Evolutionary conservation across 2,888 invertebrate genomes (phyloP).

Genomic region (Eupsilia transversa): DNA sequence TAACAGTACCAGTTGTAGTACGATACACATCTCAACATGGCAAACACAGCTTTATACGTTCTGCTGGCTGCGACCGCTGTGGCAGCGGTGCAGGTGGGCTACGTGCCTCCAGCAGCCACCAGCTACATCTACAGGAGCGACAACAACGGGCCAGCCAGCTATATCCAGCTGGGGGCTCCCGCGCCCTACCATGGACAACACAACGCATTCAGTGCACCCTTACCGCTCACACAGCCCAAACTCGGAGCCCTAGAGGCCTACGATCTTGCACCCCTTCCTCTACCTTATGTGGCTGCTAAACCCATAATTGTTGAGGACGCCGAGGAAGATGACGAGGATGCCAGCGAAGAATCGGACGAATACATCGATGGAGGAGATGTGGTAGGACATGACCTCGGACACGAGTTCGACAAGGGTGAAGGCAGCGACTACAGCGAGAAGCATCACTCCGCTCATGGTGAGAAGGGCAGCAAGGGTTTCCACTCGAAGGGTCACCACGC

Average conservation of each 20-base stretch:
- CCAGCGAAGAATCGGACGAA: conserved; percentile 75
- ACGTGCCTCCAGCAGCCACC: conserved; percentile 87
- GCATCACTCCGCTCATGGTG: conserved; percentile 88
- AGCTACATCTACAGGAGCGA: conserved; percentile 90
- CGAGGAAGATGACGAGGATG: conserved; percentile 79
- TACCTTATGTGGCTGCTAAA: conserved; percentile 83
- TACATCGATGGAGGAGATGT: conserved; percentile 72
- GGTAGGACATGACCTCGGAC: conserved; percentile 68
- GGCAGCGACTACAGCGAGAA: conserved; percentile 87
- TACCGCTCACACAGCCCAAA: conserved; percentile 77
- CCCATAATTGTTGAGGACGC: conserved; percentile 79
- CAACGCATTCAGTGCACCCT: conserved; percentile 76
- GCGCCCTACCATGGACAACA: conserved; percentile 77
- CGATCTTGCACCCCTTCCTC: conserved; percentile 79
- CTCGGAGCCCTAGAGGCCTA: conserved; percentile 76
- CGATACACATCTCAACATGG: conserved; percentile 85
- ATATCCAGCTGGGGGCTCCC: conserved; percentile 83
- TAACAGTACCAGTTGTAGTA: conserved; percentile 80
- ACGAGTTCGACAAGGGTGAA: conserved; percentile 81
- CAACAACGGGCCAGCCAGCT: conserved; percentile 86
- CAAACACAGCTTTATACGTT: conserved; percentile 75
- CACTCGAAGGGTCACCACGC: conserved; percentile 88
- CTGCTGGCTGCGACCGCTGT: conserved; percentile 76
- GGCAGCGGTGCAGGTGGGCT: conserved; percentile 82
- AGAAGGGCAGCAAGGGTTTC: conserved; percentile 90